These are phyloP conservation scores for Poeciliopsis turneri DNA, from an alignment of 2,797 vertebrate genomes.

Conservation along the genomic window DNA sequence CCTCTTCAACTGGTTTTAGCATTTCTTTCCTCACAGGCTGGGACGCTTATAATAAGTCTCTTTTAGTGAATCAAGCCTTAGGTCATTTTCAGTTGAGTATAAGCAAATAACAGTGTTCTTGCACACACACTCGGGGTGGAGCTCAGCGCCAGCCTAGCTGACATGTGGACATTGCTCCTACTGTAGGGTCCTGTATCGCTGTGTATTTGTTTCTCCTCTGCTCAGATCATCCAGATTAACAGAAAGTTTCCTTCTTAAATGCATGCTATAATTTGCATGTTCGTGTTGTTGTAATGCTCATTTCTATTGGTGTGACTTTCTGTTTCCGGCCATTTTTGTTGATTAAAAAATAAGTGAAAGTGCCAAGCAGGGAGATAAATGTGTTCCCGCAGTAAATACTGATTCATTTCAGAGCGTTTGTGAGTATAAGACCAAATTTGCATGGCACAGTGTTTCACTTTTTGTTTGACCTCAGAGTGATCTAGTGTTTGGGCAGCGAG, in stretches of 20 bases:
- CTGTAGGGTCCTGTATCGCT: conserved; percentile 27
- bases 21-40: background rate
- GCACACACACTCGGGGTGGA: conserved; percentile 28
- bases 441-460: conserved; percentile 17
- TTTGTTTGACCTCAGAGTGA: conserved; percentile 39
- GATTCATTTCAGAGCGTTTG: background rate
- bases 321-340: background rate
- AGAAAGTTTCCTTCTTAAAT: conserved; percentile 11
- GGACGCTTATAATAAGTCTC: background rate
- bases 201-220: conserved; percentile 24
- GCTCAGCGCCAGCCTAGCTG: conserved; percentile 12
- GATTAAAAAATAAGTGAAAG: conserved; percentile 13
- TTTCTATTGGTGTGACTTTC: conserved; percentile 6
- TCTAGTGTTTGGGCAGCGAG: conserved; percentile 33
- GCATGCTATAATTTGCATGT: background rate
- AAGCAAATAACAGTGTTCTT: conserved; percentile 22
- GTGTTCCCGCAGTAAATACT: conserved; percentile 4
- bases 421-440: background rate
- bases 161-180: conserved; percentile 30
- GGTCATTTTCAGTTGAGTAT: conserved; percentile 2
- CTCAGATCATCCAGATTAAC: conserved; percentile 23
- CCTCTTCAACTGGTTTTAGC: background rate
- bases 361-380: conserved; percentile 1
- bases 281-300: too few species aligned
- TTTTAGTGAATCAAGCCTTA: background rate